These are phyloP conservation scores for Dendrophyllia cribrosa DNA, from an alignment of 64 coral and sea anemone species.

Conservation along the genomic window DNA sequence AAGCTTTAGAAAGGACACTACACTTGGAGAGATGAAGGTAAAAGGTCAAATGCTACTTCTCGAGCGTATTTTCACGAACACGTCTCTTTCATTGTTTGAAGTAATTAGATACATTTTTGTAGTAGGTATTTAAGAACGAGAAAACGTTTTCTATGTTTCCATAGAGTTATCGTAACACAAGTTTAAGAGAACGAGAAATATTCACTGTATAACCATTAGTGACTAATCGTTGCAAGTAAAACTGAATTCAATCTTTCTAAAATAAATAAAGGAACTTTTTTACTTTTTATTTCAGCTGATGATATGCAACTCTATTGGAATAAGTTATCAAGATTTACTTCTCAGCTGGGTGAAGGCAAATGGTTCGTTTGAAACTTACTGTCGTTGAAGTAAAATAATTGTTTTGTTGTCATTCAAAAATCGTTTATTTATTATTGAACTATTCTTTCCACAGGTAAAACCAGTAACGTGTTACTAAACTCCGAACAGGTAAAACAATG, in stretches of 20 bases:
- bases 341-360: slow-evolving; percentile 22
- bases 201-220: too few relatives aligned
- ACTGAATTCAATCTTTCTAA: too few relatives aligned
- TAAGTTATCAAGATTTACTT: not conserved
- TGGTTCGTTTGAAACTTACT: not conserved
- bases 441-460: slow-evolving; percentile 36
- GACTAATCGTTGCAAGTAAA: too few relatives aligned
- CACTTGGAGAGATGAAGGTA: slow-evolving; percentile 56
- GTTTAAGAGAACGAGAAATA: too few relatives aligned
- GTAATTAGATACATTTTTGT: too few relatives aligned
- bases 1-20: slow-evolving; percentile 54
- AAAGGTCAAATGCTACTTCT: not conserved
- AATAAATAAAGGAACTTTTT: not conserved
- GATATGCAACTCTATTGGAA: not conserved
- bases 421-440: not conserved
- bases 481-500: not conserved
- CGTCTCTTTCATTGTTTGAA: not conserved
- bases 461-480: not conserved
- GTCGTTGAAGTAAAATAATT: not conserved
- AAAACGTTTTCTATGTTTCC: too few relatives aligned
- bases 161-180: too few relatives aligned
- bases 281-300: not conserved
- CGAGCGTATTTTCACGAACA: too few relatives aligned
- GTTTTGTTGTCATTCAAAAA: not conserved
- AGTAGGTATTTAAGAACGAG: too few relatives aligned